Percentiles rank a stretch among this genome's conserved stretches.
Evolutionary conservation across 2,888 invertebrate species (phyloP).

Genomic region (Parnassius glacialis): DNA sequence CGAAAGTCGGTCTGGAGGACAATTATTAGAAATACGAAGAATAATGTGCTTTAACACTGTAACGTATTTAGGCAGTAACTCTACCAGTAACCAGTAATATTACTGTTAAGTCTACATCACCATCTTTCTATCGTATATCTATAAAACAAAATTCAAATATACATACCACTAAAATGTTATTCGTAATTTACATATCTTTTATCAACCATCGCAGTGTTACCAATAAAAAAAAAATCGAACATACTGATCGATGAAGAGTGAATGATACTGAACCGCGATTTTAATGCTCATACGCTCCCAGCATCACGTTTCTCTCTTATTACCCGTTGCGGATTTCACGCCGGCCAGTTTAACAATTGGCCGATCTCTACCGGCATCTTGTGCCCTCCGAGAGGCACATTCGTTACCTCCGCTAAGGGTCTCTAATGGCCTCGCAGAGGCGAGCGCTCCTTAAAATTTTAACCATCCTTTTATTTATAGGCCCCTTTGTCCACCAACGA

Average conservation of each 20-base stretch:
- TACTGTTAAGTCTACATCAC: too few species aligned
- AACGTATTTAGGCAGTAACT: too few species aligned
- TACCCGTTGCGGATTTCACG: slow-evolving; percentile 56
- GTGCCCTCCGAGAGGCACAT: slow-evolving; percentile 43
- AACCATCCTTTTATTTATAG: slow-evolving; percentile 74
- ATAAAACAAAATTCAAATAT: too few species aligned
- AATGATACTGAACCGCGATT: slow-evolving; percentile 9
- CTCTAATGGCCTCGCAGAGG: slow-evolving; percentile 67
- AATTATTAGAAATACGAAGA: too few species aligned
- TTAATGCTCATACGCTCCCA: slow-evolving; percentile 37
- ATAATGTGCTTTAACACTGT: too few species aligned
- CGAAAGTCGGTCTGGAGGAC: too few species aligned
- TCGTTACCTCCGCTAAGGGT: slow-evolving; percentile 69
- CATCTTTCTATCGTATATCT: too few species aligned
- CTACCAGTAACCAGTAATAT: too few species aligned
- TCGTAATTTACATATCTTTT: too few species aligned
- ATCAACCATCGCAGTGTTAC: too few species aligned
- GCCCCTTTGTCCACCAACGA: slow-evolving; percentile 53
- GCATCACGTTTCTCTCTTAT: slow-evolving; percentile 42
- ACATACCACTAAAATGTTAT: too few species aligned
- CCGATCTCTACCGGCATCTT: slow-evolving; percentile 66
- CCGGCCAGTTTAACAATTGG: slow-evolving; percentile 56
- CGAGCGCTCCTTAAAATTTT: slow-evolving; percentile 73
- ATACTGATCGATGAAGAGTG: slow-evolving; percentile 1
- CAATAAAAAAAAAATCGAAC: too few species aligned